phyloP scores from a whole-genome alignment of 2,797 vertebrate genomes.

The Xenentodon cancila region DNA sequence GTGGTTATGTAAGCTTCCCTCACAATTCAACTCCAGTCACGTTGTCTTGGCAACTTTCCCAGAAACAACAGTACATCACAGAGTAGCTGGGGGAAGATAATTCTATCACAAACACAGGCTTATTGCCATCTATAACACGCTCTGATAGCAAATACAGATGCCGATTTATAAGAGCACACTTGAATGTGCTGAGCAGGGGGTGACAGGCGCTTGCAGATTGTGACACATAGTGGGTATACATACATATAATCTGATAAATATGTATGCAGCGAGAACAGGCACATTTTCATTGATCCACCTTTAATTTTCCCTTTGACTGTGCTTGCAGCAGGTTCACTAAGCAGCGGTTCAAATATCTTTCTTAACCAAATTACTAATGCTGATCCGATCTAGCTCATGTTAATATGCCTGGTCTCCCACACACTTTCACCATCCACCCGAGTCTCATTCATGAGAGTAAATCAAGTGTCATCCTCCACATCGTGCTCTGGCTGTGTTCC shows the following conservation, averaged over 20 bases:
- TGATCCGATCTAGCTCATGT: slow-evolving; percentile 40
- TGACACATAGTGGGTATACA: not conserved
- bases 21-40: slow-evolving; percentile 45
- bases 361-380: slow-evolving; percentile 28
- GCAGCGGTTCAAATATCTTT: slow-evolving; percentile 48
- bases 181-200: slow-evolving; percentile 10
- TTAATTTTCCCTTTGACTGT: slow-evolving; percentile 54
- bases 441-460: slow-evolving; percentile 62
- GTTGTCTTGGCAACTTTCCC: slow-evolving; percentile 61
- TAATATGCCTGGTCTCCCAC: slow-evolving; percentile 26
- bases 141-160: slow-evolving; percentile 27
- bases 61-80: slow-evolving; percentile 57
- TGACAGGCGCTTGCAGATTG: not conserved
- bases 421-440: slow-evolving; percentile 53
- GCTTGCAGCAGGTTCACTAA: slow-evolving; percentile 48
- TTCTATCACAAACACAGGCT: slow-evolving; percentile 48
- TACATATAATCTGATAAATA: slow-evolving; percentile 42
- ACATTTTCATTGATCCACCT: slow-evolving; percentile 47
- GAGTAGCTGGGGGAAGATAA: slow-evolving; percentile 37
- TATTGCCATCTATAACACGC: slow-evolving; percentile 54
- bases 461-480: slow-evolving; percentile 70
- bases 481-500: slow-evolving; percentile 59
- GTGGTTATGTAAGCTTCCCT: slow-evolving; percentile 45
- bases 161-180: slow-evolving; percentile 36
- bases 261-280: slow-evolving; percentile 30